Evolutionary conservation across 2,797 vertebrate genomes (phyloP).

Genomic region (Potorous gilbertii): DNA sequence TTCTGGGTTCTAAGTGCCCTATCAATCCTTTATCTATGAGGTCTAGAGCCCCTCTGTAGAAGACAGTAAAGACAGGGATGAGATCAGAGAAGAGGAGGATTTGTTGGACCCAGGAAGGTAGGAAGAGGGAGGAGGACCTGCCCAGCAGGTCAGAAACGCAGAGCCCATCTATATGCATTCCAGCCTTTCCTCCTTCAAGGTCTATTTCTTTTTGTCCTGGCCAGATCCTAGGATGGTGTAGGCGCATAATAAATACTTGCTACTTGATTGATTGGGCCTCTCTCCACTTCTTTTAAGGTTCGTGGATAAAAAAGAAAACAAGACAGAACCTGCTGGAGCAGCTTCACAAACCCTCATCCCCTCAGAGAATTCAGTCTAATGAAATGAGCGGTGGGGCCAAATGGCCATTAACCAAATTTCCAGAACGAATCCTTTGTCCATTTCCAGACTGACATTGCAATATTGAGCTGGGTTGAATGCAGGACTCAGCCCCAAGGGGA

Average conservation of each 20-base stretch:
- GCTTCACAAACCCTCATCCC: not conserved
- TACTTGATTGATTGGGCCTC: not conserved
- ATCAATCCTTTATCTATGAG: not conserved
- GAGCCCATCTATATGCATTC: not conserved
- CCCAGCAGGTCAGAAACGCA: not conserved
- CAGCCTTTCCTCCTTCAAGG: not conserved
- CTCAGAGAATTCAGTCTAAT: not conserved
- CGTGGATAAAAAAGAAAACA: not conserved
- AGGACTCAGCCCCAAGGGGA: not conserved
- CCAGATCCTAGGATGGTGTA: not conserved
- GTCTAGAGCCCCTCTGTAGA: not conserved
- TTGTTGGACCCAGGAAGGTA: not conserved
- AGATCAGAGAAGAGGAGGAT: not conserved
- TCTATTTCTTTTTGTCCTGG: not conserved
- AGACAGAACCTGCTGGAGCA: not conserved
- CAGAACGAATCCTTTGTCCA: not conserved
- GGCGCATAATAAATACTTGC: not conserved
- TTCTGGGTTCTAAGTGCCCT: not conserved
- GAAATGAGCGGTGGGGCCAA: conserved; percentile 24
- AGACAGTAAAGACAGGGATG: not conserved
- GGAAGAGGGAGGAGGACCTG: not conserved
- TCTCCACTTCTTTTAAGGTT: not conserved
- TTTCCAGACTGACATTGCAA: not conserved
- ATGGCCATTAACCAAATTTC: conserved; percentile 35
- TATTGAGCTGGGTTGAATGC: conserved; percentile 1